Percentiles rank a stretch among this genome's conserved stretches.
Conservation (phyloP, 2,888 invertebrate species). For the Falcaria lacertinaria region DNA sequence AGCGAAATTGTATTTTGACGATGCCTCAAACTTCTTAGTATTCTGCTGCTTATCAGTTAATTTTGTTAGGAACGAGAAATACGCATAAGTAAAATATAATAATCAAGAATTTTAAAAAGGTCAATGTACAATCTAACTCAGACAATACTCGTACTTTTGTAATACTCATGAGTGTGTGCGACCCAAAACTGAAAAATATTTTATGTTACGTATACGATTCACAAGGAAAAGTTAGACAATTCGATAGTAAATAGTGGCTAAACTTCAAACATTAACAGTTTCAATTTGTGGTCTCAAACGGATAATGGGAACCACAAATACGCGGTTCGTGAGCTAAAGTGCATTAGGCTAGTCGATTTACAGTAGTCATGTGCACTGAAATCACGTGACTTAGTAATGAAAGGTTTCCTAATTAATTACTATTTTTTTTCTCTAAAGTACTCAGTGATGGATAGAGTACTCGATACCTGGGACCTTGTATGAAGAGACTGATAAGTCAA, state of each 20-base stretch:
- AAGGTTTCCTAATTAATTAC: neutral
- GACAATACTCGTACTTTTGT: no score
- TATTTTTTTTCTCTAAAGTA: neutral
- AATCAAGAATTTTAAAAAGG: no score
- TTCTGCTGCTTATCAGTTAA: no score
- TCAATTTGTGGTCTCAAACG: conserved; percentile 43
- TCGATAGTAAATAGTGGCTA: conserved; percentile 1
- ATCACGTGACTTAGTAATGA: conserved; percentile 11
- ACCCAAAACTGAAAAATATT: neutral
- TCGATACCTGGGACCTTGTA: no score
- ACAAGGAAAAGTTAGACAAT: neutral
- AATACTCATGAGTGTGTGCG: no score
- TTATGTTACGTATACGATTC: neutral
- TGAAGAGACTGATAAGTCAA: no score
- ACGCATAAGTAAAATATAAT: no score
- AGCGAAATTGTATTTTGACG: no score
- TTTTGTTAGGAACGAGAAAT: no score
- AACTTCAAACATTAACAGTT: conserved; percentile 36
- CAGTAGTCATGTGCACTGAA: conserved; percentile 12
- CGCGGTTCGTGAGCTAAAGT: conserved; percentile 22
- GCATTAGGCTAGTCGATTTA: conserved; percentile 23
- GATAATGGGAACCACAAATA: conserved; percentile 42
- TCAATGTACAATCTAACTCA: no score
- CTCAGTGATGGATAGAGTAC: no score
- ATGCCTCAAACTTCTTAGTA: no score